Conservation (phyloP, 2,888 invertebrate species). For the Lypha dubia region DNA sequence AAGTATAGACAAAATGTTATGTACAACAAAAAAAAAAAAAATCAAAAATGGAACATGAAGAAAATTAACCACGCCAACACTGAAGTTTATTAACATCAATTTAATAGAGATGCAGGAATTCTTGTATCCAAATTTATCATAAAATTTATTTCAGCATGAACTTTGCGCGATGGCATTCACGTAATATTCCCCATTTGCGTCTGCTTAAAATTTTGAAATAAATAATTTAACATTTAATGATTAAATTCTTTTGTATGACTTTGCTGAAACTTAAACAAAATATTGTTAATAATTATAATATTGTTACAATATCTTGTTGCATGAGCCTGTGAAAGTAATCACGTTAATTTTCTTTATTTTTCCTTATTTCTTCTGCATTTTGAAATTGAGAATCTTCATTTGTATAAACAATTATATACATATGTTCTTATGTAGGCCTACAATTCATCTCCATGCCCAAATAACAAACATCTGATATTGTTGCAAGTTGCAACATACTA, state of each 20-base stretch:
- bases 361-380: constrained; percentile 18
- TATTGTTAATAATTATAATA: constrained; percentile 24
- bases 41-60: too few species aligned
- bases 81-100: too few species aligned
- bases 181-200: too few species aligned
- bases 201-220: too few species aligned
- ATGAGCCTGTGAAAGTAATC: constrained; percentile 65
- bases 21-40: too few species aligned
- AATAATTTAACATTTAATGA: background rate
- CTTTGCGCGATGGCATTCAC: too few species aligned
- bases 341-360: constrained; percentile 50
- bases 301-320: constrained; percentile 30
- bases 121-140: too few species aligned
- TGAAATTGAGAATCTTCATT: constrained; percentile 55
- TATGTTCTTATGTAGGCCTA: too few species aligned
- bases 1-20: too few species aligned
- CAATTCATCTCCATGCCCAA: constrained; percentile 49
- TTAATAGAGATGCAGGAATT: too few species aligned
- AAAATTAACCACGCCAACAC: too few species aligned
- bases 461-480: constrained; percentile 45
- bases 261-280: background rate
- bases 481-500: constrained; percentile 58
- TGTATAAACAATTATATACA: constrained; percentile 68
- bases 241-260: constrained; percentile 13
- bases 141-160: too few species aligned